A percentile compares a stretch with the other conserved stretches of the same genome.
Conservation (phyloP, 2,113 vertebrate species). For the Syngnathus floridae region DNA sequence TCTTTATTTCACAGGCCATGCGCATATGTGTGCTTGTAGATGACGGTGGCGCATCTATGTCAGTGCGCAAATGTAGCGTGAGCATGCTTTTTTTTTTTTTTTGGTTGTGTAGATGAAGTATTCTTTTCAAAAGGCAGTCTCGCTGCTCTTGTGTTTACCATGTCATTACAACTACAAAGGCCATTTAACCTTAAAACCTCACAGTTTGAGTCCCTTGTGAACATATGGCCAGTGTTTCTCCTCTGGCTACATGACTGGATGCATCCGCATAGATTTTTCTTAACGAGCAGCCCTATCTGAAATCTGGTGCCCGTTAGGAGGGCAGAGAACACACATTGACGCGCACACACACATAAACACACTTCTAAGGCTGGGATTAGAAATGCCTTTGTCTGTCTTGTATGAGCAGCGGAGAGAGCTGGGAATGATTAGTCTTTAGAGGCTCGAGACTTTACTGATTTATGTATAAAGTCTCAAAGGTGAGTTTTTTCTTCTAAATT, state of each 20-base stretch:
- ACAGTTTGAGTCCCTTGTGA: constrained; percentile 67
- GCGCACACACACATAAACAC: constrained; percentile 32
- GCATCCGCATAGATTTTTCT: constrained; percentile 69
- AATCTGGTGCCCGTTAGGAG: constrained; percentile 74
- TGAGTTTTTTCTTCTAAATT: constrained; percentile 72
- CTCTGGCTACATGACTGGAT: constrained; percentile 71
- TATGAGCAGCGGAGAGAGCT: constrained; percentile 62
- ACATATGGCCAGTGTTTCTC: constrained; percentile 68
- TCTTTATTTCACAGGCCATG: constrained; percentile 25
- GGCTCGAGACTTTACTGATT: constrained; percentile 70
- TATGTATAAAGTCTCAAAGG: constrained; percentile 72
- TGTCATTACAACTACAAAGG: constrained; percentile 75
- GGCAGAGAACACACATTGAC: constrained; percentile 39
- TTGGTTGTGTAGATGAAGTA: constrained; percentile 46
- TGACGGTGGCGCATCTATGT: constrained; percentile 53
- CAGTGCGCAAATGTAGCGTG: constrained; percentile 45
- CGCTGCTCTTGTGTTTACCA: constrained; percentile 62
- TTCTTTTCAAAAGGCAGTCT: constrained; percentile 58
- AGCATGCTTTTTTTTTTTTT: constrained; percentile 2
- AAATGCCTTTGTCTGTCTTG: constrained; percentile 69
- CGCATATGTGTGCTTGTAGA: constrained; percentile 22
- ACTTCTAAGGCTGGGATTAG: constrained; percentile 69
- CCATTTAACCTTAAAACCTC: constrained; percentile 72
- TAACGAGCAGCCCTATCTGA: constrained; percentile 71
- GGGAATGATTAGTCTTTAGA: constrained; percentile 75